Evolutionary conservation across 2,797 vertebrate species (phyloP), one percentile per base, ranked within the genome.

Genomic region (Ambastaia sidthimunki): DNA sequence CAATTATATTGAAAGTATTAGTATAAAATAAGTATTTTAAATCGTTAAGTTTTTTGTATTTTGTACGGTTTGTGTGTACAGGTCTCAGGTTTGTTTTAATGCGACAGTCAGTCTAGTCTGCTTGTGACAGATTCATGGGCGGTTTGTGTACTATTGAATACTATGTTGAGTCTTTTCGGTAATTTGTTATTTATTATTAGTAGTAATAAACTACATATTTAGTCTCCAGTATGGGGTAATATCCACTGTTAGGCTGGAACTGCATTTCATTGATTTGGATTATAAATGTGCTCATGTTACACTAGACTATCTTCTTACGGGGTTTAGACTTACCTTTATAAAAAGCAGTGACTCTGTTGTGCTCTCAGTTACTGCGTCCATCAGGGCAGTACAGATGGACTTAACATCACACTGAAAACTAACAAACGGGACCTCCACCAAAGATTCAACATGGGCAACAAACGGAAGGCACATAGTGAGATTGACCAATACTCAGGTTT

Each of bases 401-500:
- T 92, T 91, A 91, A 67, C 69, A 66, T 80, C 47, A 88, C 28
- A 63, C 65, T 89, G 13, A 89, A 75, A 60, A 65, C 23, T 13
- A 34, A 54, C 60, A 83, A 84, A 81, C 83, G 67, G 1, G 67
- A 83, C 63, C 76, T 84, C 68, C 89, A 87, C 76, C 80, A 85
- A 85, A 88, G 81, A 31, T 87, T 87, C 71, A 87, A 84, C 81
- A 85, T 88, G 88, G 77, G 80, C 72, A 86, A 89, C 7, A 87
- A 87, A 79, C 67, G 83, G 0, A 84, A 83, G 80, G 7, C 72
- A 63, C 87, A 86, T 15, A 92, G 87, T 78, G 95, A 96, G 80
- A 91, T 94, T 78, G 96, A 96, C 89, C 94, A 93, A 87, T 96
- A 97, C 89, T 97, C 96, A 0, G 95, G 96, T 88, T 96, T 95